Evolutionary conservation across 2,113 vertebrate species (phyloP).

Genomic region (Macrotus californicus): DNA sequence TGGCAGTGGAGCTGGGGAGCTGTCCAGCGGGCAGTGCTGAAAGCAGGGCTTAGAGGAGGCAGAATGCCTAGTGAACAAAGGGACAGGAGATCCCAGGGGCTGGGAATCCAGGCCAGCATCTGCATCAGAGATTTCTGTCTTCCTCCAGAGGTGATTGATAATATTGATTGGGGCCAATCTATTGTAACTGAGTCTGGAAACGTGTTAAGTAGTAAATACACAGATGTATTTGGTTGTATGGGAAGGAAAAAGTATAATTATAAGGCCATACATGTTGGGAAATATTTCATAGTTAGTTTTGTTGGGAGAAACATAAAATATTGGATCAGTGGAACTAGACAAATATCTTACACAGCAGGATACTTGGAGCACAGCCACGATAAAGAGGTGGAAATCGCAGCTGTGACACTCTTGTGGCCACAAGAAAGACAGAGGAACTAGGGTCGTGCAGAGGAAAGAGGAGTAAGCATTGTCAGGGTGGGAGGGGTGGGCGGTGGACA

Average conservation of each 20-base stretch:
- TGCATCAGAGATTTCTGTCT: neutral
- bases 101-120: neutral
- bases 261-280: neutral
- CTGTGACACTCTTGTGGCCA: constrained; percentile 42
- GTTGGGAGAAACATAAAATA: neutral
- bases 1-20: neutral
- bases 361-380: constrained; percentile 1
- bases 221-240: neutral
- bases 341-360: neutral
- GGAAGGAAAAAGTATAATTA: neutral
- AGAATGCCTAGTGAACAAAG: neutral
- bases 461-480: neutral
- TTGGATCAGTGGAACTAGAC: constrained; percentile 28
- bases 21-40: constrained; percentile 16
- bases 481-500: neutral
- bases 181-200: neutral
- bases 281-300: neutral
- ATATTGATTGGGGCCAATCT: neutral
- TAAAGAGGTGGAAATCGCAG: neutral
- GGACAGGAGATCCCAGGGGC: neutral
- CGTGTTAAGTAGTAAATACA: neutral
- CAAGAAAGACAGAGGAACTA: neutral
- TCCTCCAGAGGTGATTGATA: neutral
- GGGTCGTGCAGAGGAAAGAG: neutral
- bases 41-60: neutral